phyloP scores from a whole-genome alignment of 2,797 vertebrate species.

The Uromys caudimaculatus region DNA sequence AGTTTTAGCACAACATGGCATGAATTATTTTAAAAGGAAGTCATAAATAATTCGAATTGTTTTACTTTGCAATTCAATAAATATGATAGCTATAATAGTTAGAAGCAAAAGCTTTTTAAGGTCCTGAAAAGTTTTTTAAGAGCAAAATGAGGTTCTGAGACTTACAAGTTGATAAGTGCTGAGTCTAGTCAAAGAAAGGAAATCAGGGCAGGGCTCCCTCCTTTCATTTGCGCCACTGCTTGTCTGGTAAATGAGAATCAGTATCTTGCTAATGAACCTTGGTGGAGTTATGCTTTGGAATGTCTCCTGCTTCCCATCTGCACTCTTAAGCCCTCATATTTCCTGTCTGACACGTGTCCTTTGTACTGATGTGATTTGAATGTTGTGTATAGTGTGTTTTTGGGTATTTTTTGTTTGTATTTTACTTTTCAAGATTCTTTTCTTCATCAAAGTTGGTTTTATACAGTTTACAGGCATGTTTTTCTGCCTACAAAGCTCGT shows the following conservation, averaged over 20 bases:
- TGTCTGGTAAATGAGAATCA: not conserved
- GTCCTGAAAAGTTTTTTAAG: not conserved
- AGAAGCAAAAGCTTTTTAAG: not conserved
- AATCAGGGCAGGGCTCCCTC: not conserved
- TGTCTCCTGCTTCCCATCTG: too few relatives aligned
- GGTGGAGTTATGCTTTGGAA: not conserved
- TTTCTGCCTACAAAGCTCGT: not conserved
- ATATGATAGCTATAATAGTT: not conserved
- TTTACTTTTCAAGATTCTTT: not conserved
- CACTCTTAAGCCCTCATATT: not conserved
- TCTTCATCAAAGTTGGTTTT: not conserved
- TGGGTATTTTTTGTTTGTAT: not conserved
- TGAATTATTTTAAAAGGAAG: slow-evolving; percentile 24
- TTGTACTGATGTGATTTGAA: not conserved
- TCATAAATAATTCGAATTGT: not conserved
- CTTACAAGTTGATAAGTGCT: not conserved
- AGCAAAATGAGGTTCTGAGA: not conserved
- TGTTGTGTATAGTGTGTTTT: not conserved
- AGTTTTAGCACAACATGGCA: not conserved
- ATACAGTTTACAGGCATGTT: not conserved
- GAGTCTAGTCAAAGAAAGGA: too few relatives aligned
- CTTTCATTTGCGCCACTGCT: not conserved
- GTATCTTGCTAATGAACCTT: not conserved
- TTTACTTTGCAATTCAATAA: not conserved
- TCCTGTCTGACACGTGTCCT: not conserved